phyloP scores from a whole-genome alignment of 2,888 invertebrate genomes.

The Patella ulyssiponensis region DNA sequence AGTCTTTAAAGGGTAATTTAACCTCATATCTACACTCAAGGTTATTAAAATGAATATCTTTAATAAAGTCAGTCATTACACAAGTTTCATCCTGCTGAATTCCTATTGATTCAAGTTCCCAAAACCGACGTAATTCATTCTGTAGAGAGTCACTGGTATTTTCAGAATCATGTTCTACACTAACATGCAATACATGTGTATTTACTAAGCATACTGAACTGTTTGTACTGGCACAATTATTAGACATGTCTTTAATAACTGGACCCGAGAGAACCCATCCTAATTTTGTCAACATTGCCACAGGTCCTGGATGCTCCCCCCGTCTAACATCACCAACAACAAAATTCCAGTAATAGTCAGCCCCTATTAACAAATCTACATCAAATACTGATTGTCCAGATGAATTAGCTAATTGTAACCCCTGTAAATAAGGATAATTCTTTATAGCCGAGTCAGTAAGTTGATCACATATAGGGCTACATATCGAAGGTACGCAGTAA shows the following conservation, averaged over 20 bases:
- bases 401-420: constrained; percentile 1
- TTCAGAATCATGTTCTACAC: background rate
- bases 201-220: background rate
- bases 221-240: background rate
- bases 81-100: background rate
- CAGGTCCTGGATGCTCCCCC: constrained; percentile 5
- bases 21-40: background rate
- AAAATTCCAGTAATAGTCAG: background rate
- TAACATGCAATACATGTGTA: background rate
- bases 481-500: background rate
- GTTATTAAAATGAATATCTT: background rate
- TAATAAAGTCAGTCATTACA: background rate
- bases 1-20: background rate
- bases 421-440: constrained; percentile 1
- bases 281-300: background rate
- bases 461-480: constrained; percentile 6
- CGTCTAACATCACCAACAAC: background rate
- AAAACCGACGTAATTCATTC: background rate
- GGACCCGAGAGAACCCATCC: background rate
- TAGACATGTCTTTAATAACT: background rate
- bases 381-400: background rate
- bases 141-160: background rate
- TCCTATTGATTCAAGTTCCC: background rate
- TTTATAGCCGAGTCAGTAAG: background rate
- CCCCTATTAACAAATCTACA: constrained; percentile 5